Base-by-base conservation (phyloP, 2,888 invertebrate species). In the Xylocampa areola region DNA sequence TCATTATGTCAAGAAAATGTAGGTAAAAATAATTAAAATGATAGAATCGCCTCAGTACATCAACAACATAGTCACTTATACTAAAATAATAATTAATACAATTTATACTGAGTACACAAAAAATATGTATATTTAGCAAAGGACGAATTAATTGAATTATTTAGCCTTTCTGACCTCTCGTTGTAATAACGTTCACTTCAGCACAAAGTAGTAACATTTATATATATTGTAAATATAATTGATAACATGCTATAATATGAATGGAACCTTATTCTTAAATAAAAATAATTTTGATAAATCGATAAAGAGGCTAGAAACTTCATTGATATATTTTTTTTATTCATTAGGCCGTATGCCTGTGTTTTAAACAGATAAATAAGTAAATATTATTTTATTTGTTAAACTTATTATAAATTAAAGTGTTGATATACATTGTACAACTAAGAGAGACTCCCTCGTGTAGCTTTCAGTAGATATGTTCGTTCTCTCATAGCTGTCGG, bases 241-340 rank as follows among this genome's bases (percentile, higher is more conserved):
- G 7, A 21, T 21, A n/a, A n/a, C 6, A 25, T 25, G 7, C 8
- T 25, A 25, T 25, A 25, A 25, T 25, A 25, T n/a, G 25, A 25
- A 4, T 21, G 3, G 5, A 21, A 21, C 3, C 5, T 21, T 5
- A 21, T 21, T 21, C 2, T 4, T 21, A 25, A 25, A 25, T 25
- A 25, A 25, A 25, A 10, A 1, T 2, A 8, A 25, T 6, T 25
- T 25, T 25, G 8, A 8, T 25, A 8, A 10, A 8, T 25, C 1
- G 8, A 25, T 8, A 35, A 21, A 30, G 23, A 40, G 48, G 48
- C 64, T 48, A 43, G 21, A 35, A 25, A 21, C 16, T 30, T 39
- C 13, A 35, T 35, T 16, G n/a, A 2, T 30, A 35, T 17, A n/a
- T n/a, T n/a, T n/a, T n/a, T n/a, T n/a, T n/a, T 35, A 25, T 16